These are phyloP conservation scores for Nannoperca obscura DNA, from an alignment of 2,797 vertebrate genomes.

Conservation along the genomic window DNA sequence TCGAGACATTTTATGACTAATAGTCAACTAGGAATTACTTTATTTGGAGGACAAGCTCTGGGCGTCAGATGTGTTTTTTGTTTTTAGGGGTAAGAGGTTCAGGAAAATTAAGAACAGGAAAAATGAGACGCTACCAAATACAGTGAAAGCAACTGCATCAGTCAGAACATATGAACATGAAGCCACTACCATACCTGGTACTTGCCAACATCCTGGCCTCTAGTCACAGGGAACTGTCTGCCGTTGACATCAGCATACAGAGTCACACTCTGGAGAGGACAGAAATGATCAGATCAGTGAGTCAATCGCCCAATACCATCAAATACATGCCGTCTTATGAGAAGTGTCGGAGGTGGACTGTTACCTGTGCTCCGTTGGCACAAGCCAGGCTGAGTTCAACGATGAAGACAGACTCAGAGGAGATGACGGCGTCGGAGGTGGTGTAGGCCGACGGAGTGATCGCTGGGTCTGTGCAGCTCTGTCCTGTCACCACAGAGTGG, in stretches of 20 bases:
- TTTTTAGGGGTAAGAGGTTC: background rate
- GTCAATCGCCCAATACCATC: background rate
- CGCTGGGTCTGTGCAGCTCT: constrained; percentile 91
- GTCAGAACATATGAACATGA: background rate
- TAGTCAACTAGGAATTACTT: background rate
- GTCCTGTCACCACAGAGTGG: constrained; percentile 76
- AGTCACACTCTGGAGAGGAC: constrained; percentile 87
- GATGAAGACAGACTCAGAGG: constrained; percentile 94
- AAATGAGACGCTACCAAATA: background rate
- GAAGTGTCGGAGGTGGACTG: background rate
- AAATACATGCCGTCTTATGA: background rate
- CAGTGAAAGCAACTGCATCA: background rate
- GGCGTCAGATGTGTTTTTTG: background rate
- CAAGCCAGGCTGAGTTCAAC: constrained; percentile 93
- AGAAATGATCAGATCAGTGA: background rate
- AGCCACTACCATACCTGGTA: constrained; percentile 86
- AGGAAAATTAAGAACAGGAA: background rate
- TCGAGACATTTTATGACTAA: background rate
- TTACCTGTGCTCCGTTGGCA: constrained; percentile 93
- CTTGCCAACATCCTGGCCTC: constrained; percentile 93
- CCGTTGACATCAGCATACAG: constrained; percentile 94
- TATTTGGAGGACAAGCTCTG: background rate
- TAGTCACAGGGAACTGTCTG: constrained; percentile 94
- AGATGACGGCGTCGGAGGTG: constrained; percentile 93
- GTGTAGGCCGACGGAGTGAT: constrained; percentile 95